phyloP scores from a whole-genome alignment of 2,888 invertebrate species.

The Sphaerophoria taeniata region DNA sequence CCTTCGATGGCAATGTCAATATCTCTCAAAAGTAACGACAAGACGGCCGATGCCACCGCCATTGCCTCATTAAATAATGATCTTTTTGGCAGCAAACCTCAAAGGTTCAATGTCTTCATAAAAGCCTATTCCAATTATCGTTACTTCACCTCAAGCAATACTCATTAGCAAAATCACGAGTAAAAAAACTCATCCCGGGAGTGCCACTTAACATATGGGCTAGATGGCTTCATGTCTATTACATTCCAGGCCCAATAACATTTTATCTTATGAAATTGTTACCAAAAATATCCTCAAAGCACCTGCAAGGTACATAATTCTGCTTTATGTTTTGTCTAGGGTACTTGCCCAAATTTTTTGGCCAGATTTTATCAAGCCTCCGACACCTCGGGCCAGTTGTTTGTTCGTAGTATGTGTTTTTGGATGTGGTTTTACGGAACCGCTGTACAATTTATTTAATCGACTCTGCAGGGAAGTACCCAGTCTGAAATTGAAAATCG shows the following conservation, averaged over 20 bases:
- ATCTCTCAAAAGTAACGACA: constrained; percentile 1
- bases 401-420: background rate
- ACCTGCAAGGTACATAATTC: background rate
- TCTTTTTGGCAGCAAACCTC: constrained; percentile 54
- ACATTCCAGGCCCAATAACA: constrained; percentile 25
- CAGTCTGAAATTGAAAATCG: constrained; percentile 39
- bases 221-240: constrained; percentile 2
- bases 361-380: constrained; percentile 20
- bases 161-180: constrained; percentile 2
- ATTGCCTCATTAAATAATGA: constrained; percentile 25
- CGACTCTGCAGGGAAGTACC: background rate
- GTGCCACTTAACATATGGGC: constrained; percentile 12
- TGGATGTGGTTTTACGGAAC: background rate
- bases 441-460: background rate
- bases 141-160: background rate
- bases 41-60: background rate
- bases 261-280: constrained; percentile 61
- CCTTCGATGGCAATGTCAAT: background rate
- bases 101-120: constrained; percentile 50
- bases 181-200: constrained; percentile 8
- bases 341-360: constrained; percentile 19
- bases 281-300: constrained; percentile 32
- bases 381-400: background rate
- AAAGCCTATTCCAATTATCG: constrained; percentile 41
- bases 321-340: constrained; percentile 6